A percentile compares a stretch with the other conserved stretches of the same genome.
phyloP scores from a whole-genome alignment of 2,888 invertebrate genomes.

The Holacanthella duospinosa region DNA sequence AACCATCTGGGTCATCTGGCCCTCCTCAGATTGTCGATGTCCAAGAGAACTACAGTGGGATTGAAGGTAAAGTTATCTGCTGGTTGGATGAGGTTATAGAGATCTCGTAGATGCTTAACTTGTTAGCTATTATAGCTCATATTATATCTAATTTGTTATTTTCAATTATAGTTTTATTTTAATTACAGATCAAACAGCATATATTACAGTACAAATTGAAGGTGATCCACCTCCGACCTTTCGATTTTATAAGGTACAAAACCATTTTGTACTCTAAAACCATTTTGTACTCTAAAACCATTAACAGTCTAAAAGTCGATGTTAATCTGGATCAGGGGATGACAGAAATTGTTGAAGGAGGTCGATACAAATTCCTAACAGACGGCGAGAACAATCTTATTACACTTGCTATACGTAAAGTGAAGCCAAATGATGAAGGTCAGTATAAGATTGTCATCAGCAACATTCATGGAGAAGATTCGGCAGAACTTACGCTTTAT shows the following conservation, averaged over 20 bases:
- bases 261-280: no score
- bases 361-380: slow-evolving; percentile 86
- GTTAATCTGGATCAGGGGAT: slow-evolving; percentile 58
- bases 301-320: background rate
- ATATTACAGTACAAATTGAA: slow-evolving; percentile 83
- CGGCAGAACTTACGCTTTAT: slow-evolving; percentile 88
- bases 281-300: background rate
- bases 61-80: slow-evolving; percentile 81
- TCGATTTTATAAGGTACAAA: slow-evolving; percentile 73
- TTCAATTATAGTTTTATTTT: background rate
- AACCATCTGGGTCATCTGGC: slow-evolving; percentile 64
- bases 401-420: slow-evolving; percentile 88
- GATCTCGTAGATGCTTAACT: no score
- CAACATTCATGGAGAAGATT: slow-evolving; percentile 90
- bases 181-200: slow-evolving; percentile 74
- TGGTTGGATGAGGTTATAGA: no score
- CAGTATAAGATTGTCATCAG: slow-evolving; percentile 85
- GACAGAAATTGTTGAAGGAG: slow-evolving; percentile 85
- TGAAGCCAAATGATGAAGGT: slow-evolving; percentile 93
- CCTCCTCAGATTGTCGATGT: slow-evolving; percentile 85
- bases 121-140: no score
- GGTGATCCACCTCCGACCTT: slow-evolving; percentile 91
- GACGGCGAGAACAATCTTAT: slow-evolving; percentile 87
- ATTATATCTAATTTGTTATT: slow-evolving; percentile 1
- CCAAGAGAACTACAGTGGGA: slow-evolving; percentile 87